Percentiles rank a stretch among this genome's conserved stretches.
Evolutionary conservation across 1,140 invertebrate species (phyloP).

Genomic region (Chelonus insularis): DNA sequence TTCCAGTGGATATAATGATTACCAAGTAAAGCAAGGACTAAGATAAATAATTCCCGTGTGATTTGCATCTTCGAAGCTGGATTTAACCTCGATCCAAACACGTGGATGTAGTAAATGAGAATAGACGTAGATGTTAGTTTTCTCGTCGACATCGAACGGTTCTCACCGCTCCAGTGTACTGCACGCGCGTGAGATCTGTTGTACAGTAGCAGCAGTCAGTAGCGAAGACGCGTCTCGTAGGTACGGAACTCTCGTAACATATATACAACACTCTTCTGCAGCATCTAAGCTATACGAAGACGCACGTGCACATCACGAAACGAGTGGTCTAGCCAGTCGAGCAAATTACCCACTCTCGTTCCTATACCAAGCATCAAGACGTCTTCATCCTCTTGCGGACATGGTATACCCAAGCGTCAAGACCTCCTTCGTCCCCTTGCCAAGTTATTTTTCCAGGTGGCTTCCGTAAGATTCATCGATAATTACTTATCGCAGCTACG

Average conservation of each 20-base stretch:
- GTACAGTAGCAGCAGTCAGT: not conserved
- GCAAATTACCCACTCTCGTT: slow-evolving; percentile 47
- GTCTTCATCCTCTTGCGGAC: slow-evolving; percentile 44
- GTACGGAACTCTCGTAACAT: not conserved
- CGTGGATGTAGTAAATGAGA: not conserved
- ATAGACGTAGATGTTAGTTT: not conserved
- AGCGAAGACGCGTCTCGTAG: not conserved
- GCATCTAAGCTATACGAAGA: slow-evolving; percentile 6
- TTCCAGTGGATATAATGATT: too few species aligned
- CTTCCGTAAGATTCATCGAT: slow-evolving; percentile 25
- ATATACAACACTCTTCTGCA: not conserved
- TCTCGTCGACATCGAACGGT: not conserved
- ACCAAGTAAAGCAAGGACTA: too few species aligned
- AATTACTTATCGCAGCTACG: slow-evolving; percentile 27
- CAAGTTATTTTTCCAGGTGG: slow-evolving; percentile 1
- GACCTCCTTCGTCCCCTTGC: slow-evolving; percentile 3
- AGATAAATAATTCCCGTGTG: too few species aligned
- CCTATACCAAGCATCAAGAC: slow-evolving; percentile 34
- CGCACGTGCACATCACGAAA: slow-evolving; percentile 36
- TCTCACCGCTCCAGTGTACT: not conserved
- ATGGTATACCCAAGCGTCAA: slow-evolving; percentile 1
- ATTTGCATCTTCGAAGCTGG: too few species aligned
- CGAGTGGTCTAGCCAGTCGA: slow-evolving; percentile 55
- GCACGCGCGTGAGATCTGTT: not conserved
- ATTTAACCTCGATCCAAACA: not conserved